These are phyloP conservation scores for Pseudachorutes palmiensis DNA, from an alignment of 1,140 invertebrate genomes.

Conservation along the genomic window DNA sequence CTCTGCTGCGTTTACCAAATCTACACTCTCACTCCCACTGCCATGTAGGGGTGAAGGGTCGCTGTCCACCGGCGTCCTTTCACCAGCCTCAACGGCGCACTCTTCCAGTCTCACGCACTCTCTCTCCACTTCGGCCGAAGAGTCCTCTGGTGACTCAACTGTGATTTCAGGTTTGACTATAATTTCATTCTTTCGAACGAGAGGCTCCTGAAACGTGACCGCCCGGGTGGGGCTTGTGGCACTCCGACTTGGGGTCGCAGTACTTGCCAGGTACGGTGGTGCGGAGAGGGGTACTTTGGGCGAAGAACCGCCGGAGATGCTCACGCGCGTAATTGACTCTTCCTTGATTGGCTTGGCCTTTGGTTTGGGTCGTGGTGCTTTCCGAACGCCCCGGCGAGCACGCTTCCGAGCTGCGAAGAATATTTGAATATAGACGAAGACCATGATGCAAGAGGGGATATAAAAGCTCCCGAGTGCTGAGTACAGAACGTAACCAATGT, in stretches of 20 bases:
- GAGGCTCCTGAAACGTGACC: slow-evolving; percentile 37
- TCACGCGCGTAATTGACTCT: slow-evolving; percentile 17
- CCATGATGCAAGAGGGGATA: slow-evolving; percentile 96
- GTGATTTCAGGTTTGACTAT: slow-evolving; percentile 33
- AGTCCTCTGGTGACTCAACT: slow-evolving; percentile 35
- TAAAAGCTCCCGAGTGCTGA: slow-evolving; percentile 97
- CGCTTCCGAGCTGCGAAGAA: slow-evolving; percentile 91
- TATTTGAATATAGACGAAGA: slow-evolving; percentile 97
- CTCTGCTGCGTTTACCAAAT: neutral
- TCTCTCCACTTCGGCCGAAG: slow-evolving; percentile 21
- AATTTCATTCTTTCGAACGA: slow-evolving; percentile 20
- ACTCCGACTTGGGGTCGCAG: neutral
- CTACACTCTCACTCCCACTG: slow-evolving; percentile 10
- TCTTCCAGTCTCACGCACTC: slow-evolving; percentile 33
- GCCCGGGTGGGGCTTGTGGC: slow-evolving; percentile 16
- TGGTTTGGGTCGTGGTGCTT: slow-evolving; percentile 55
- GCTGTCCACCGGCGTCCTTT: slow-evolving; percentile 5
- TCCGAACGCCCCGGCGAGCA: slow-evolving; percentile 72
- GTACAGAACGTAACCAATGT: slow-evolving; percentile 95
- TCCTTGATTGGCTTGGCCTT: slow-evolving; percentile 29
- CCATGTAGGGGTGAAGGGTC: neutral
- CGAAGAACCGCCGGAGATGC: neutral
- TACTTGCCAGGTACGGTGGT: slow-evolving; percentile 13
- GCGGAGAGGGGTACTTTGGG: slow-evolving; percentile 13
- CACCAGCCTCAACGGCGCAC: neutral